Base-by-base conservation (phyloP, 2,888 invertebrate species). In the Geotrupes spiniger region DNA sequence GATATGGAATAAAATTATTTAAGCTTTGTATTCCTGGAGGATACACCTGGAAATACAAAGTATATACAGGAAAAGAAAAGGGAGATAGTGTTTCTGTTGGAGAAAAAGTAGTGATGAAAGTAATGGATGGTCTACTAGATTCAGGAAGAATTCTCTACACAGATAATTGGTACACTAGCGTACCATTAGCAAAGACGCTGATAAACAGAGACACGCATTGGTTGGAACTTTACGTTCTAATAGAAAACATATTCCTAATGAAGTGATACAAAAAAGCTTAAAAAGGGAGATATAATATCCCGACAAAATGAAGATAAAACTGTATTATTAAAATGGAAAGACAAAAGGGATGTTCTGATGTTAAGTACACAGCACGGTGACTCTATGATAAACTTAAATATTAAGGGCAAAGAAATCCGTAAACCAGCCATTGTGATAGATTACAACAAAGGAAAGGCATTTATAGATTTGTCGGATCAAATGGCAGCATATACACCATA, bases 321-420 rank as follows among this genome's bases (percentile, higher is more conserved):
- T 6, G 54, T 56, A 49, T 48, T 63, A 9, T 37, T 60, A 17
- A 63, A 63, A 47, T 68, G 64, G 62, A 53, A 54, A 41, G 63
- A 66, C 44, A 65, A 64, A 49, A 50, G 63, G 26, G 62, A 66
- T 31, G 57, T 68, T 14, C 51, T 65, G 27, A 48, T 63, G 44
- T 53, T 66, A 16, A 59, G 58, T 36, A 64, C 64, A 27, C 58
- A 56, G 45, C 61, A 68, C 49, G 53, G 36, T 31, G 49, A 37
- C 26, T 21, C 21, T 21, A 21, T 21, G 21, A 21, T 21, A 21
- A 21, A 21, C 21, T 21, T n/a, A n/a, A 27, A 9, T n/a, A 31
- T 16, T 8, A 42, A 31, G 29, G 42, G 42, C 4, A 42, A 42
- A 42, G 42, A 42, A 42, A 10, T 28, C 21, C 12, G 12, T n/a